A percentile compares a stretch with the other conserved stretches of the same genome.
Evolutionary conservation across 2,888 invertebrate species (phyloP).

Genomic region (Adelphocoris suturalis): DNA sequence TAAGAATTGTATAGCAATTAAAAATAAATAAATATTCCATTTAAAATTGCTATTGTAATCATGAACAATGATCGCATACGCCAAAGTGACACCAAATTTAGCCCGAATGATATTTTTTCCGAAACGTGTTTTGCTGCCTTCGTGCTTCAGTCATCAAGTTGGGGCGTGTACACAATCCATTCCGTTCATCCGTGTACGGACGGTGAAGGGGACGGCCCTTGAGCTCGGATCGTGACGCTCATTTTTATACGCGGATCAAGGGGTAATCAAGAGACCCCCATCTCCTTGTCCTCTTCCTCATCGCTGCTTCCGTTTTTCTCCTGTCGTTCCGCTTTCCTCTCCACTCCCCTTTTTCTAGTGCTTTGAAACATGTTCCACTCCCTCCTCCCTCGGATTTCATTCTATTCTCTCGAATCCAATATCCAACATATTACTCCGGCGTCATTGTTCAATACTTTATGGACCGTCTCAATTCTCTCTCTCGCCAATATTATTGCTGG

Average conservation of each 20-base stretch:
- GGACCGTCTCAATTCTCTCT: too few species aligned
- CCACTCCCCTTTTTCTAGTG: background rate
- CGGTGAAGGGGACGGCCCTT: background rate
- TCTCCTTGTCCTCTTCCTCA: background rate
- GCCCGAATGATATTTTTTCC: background rate
- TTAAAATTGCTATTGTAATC: too few species aligned
- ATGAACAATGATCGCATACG: too few species aligned
- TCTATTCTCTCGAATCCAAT: too few species aligned
- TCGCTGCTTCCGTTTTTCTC: background rate
- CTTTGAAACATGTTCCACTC: background rate
- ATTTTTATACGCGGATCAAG: slow-evolving; percentile 35
- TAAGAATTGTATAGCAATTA: too few species aligned
- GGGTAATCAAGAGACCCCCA: background rate
- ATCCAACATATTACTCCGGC: too few species aligned
- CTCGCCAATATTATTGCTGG: too few species aligned
- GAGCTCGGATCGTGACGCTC: slow-evolving; percentile 19
- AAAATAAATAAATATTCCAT: too few species aligned
- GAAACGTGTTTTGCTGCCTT: background rate
- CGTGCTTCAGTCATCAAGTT: background rate
- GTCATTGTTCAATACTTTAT: too few species aligned
- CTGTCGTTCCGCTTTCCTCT: background rate
- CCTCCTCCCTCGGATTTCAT: background rate
- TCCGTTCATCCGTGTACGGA: slow-evolving; percentile 1
- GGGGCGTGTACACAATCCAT: background rate
- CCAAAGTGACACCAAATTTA: too few species aligned